phyloP scores from a whole-genome alignment of 2,888 invertebrate species.

The Argynnis bischoffii region DNA sequence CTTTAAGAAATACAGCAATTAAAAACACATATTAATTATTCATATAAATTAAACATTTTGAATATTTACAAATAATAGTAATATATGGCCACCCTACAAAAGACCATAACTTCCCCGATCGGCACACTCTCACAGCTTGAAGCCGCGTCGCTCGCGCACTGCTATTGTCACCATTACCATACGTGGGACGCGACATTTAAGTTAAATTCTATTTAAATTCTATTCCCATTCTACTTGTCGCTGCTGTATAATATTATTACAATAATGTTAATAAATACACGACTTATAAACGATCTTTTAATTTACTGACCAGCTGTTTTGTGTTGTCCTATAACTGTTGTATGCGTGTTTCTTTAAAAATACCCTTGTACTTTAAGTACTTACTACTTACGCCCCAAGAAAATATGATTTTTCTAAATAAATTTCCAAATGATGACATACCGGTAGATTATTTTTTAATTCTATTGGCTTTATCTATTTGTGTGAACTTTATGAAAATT shows the following conservation, averaged over 20 bases:
- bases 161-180: slow-evolving; percentile 57
- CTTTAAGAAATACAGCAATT: too few species aligned
- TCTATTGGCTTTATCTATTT: too few species aligned
- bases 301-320: slow-evolving; percentile 20
- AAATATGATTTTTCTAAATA: too few species aligned
- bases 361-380: too few species aligned
- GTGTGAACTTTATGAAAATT: too few species aligned
- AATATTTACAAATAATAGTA: too few species aligned
- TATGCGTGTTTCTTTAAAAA: background rate
- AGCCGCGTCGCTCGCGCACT: slow-evolving; percentile 46
- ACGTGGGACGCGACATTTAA: slow-evolving; percentile 56
- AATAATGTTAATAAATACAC: slow-evolving; percentile 34
- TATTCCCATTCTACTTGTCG: slow-evolving; percentile 38
- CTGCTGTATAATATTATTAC: slow-evolving; percentile 30
- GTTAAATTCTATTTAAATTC: slow-evolving; percentile 40
- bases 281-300: slow-evolving; percentile 24
- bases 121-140: slow-evolving; percentile 52
- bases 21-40: too few species aligned
- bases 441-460: too few species aligned
- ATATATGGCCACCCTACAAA: slow-evolving; percentile 33
- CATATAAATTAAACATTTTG: too few species aligned
- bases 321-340: background rate
- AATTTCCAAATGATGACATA: too few species aligned
- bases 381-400: too few species aligned
- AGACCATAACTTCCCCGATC: slow-evolving; percentile 30